Evolutionary conservation across 2,797 vertebrate species (phyloP).

Genomic region (Arrhamphus sclerolepis): DNA sequence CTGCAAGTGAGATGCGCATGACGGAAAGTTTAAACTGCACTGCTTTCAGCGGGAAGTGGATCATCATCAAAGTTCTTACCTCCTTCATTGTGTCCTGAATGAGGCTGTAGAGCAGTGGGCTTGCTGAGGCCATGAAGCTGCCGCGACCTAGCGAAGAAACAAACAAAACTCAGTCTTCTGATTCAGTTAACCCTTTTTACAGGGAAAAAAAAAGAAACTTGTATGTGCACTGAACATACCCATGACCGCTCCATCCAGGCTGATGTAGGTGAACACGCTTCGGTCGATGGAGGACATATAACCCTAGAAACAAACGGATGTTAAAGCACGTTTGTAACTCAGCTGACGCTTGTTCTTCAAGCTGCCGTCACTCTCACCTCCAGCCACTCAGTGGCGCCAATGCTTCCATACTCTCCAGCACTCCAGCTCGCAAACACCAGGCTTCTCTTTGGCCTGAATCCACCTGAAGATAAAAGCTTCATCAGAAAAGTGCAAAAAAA

Average conservation of each 20-base stretch:
- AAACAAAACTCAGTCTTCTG: not conserved
- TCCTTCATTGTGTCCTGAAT: slow-evolving; percentile 80
- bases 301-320: slow-evolving; percentile 72
- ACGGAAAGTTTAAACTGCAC: not conserved
- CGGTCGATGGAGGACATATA: slow-evolving; percentile 85
- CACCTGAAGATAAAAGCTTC: slow-evolving; percentile 65
- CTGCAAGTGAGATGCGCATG: slow-evolving; percentile 38
- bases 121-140: slow-evolving; percentile 84
- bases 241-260: slow-evolving; percentile 86
- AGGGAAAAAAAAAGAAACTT: too few relatives aligned
- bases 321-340: not conserved
- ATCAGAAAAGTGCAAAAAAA: too few relatives aligned
- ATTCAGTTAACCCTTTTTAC: too few relatives aligned
- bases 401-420: slow-evolving; percentile 88
- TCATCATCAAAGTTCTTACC: slow-evolving; percentile 68
- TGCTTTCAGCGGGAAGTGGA: not conserved
- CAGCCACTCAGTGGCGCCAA: slow-evolving; percentile 95
- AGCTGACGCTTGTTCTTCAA: not conserved
- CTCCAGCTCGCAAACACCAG: slow-evolving; percentile 96
- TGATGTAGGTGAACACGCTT: slow-evolving; percentile 89
- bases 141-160: slow-evolving; percentile 71
- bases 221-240: slow-evolving; percentile 74
- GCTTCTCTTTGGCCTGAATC: slow-evolving; percentile 88
- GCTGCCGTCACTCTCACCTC: slow-evolving; percentile 80
- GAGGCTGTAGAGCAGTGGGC: slow-evolving; percentile 86